Evolutionary conservation across 64 coral and sea anemone genomes (phyloP).

Genomic region (Montipora cactus): DNA sequence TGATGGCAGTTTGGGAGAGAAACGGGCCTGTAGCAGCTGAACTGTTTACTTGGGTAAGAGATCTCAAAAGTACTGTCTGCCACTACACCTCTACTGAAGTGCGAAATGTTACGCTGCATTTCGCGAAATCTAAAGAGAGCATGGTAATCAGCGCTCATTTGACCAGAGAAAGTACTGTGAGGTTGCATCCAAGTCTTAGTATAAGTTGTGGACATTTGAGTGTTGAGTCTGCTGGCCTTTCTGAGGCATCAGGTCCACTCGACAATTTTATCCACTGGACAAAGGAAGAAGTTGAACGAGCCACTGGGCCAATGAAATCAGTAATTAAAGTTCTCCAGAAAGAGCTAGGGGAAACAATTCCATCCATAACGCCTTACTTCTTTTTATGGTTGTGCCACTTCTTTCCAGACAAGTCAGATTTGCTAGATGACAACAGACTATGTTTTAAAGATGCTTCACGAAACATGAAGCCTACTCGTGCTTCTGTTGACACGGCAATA

Average conservation of each 20-base stretch:
- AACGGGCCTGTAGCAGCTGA: conserved; percentile 39
- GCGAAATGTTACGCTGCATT: conserved; percentile 29
- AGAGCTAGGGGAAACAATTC: conserved; percentile 52
- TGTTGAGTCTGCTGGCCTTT: background rate
- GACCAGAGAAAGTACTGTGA: conserved; percentile 4
- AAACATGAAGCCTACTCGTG: background rate
- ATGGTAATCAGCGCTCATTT: conserved; percentile 33
- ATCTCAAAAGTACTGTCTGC: background rate
- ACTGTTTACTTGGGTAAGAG: conserved; percentile 17
- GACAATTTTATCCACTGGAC: conserved; percentile 22
- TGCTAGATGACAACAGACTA: background rate
- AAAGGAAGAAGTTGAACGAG: conserved; percentile 7
- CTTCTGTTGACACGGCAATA: background rate
- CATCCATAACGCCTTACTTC: conserved; percentile 17
- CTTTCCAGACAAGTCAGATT: background rate
- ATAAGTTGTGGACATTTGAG: conserved; percentile 65
- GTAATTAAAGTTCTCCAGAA: conserved; percentile 3
- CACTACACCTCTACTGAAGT: background rate
- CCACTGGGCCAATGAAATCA: background rate
- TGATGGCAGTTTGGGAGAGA: conserved; percentile 5
- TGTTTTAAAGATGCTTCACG: conserved; percentile 28
- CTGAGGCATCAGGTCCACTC: background rate
- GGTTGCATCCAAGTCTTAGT: background rate
- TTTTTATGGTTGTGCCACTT: conserved; percentile 48
- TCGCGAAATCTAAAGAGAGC: conserved; percentile 6